Base-by-base conservation (phyloP, 2,888 invertebrate genomes). In the Trisateles emortualis region DNA sequence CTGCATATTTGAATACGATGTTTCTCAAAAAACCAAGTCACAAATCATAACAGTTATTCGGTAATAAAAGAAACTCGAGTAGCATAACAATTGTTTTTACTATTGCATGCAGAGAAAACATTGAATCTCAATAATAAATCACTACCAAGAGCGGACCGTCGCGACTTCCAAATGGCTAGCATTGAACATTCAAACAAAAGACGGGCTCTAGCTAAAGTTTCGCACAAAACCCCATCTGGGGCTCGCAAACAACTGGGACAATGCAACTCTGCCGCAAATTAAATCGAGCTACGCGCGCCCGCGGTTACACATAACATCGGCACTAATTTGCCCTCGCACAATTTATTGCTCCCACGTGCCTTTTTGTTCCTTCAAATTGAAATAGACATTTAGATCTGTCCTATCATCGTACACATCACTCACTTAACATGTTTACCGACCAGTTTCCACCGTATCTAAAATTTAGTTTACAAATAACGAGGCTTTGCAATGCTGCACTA, bases 251-350 rank as follows among this genome's bases (percentile, higher is more conserved):
- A 86, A 82, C 72, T 65, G 65, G 74, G 76, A 81, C 84, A 83
- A 80, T 82, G 84, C 81, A 82, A 76, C 73, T 71, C 65, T 46
- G 62, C 75, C 78, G 68, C 82, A 83, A 84, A 85, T 83, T 84
- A 84, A 85, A 86, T 81, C 76, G 76, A 61, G 74, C 79, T 66
- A 64, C 62, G 59, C 66, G 64, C 68, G 52, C 64, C 59, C 61
- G 79, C 75, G 81, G 81, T 82, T 76, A 75, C 76, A 78, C 79
- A 79, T 73, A n/a, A 82, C 80, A 81, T 84, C 72, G 81, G 73
- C 78, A 82, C 81, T 87, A 87, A 86, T 85, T 85, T 82, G 79
- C 78, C 68, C 72, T 65, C 56, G 66, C 72, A 72, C 74, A 78
- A 86, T 88, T 84, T 87, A 87, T 84, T 69, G 68, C 79, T 59